These are phyloP conservation scores for Mola mola DNA, from an alignment of 2,113 vertebrate species.

Conservation along the genomic window DNA sequence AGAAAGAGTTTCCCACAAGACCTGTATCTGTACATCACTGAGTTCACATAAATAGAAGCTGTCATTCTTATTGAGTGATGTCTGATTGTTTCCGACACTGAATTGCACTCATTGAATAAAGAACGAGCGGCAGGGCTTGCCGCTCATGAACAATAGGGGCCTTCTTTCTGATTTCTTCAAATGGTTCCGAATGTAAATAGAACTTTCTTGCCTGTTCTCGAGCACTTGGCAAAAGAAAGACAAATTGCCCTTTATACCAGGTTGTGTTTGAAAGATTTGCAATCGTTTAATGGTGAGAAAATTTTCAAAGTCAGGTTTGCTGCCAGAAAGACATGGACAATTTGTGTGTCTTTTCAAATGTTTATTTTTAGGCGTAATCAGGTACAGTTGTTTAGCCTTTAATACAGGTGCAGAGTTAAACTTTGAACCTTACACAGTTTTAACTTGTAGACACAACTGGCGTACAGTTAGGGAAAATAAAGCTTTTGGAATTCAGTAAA, in stretches of 20 bases:
- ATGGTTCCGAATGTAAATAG: background rate
- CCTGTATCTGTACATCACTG: constrained; percentile 4
- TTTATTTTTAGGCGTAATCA: constrained; percentile 45
- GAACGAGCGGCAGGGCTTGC: constrained; percentile 22
- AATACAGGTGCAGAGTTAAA: constrained; percentile 79
- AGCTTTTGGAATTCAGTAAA: constrained; percentile 22
- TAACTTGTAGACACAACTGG: constrained; percentile 17
- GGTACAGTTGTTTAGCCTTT: constrained; percentile 79
- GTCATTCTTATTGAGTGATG: constrained; percentile 62
- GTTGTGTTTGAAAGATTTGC: too few relatives aligned
- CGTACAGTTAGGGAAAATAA: too few relatives aligned
- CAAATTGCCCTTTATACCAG: too few relatives aligned
- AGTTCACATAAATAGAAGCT: constrained; percentile 50
- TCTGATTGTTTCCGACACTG: constrained; percentile 65
- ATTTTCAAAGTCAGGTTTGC: constrained; percentile 13
- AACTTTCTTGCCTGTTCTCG: too few relatives aligned
- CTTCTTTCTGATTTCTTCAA: background rate
- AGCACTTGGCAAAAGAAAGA: too few relatives aligned
- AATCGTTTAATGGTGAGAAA: constrained; percentile 3
- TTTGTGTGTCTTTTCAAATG: constrained; percentile 26
- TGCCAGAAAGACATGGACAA: background rate
- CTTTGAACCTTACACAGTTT: constrained; percentile 68
- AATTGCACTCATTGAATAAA: constrained; percentile 76
- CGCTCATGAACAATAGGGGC: constrained; percentile 39
- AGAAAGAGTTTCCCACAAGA: background rate